Evolutionary conservation across 2,797 vertebrate genomes (phyloP), one percentile per base, ranked within the genome.

Genomic region (Trichosurus vulpecula): DNA sequence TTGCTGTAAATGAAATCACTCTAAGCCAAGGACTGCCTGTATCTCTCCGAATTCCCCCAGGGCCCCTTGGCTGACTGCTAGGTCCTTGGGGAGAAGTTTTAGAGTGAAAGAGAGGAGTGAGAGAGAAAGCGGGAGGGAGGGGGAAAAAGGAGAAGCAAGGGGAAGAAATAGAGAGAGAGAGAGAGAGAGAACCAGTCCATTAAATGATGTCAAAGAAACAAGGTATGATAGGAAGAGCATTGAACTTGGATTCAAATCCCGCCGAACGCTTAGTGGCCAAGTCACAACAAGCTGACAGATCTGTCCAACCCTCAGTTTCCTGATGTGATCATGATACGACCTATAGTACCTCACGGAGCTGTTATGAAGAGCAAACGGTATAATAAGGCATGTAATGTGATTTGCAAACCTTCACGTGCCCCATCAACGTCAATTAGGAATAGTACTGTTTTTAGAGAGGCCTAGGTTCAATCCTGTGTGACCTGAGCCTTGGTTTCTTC

Each of bases 61-160:
- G 41, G 41, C 25, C 74, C 47, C 74, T 87, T 81, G n/a, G 66
- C 22, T 81, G 66, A 41, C 19, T 81, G 41, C 66, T 81, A 22
- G 2, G n/a, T 81, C n/a, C 22, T 87, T 87, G 22, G 74, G 74
- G 74, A 81, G n/a, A 81, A 47, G 2, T 27, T 47, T 13, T 11
- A 3, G 74, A 87, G 41, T 19, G 41, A 47, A 9, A 25, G 41
- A 25, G 41, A 25, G 16, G 30, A 41, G 41, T 31, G 6, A 14
- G n/a, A 11, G 41, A 47, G 19, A 27, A 11, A 27, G 0, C 8
- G 1, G 8, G 58, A 14, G 31, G 2, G 5, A 16, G 61, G 9
- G 35, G 9, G 14, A n/a, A 4, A 35, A 31, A 13, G 5, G 1
- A 4, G 1, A 14, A 5, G 14, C 9, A 35, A n/a, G 3, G 4